A percentile compares a stretch with the other conserved stretches of the same genome.
Conservation (phyloP, 2,113 vertebrate genomes). For the Rhabdomys dilectus region DNA sequence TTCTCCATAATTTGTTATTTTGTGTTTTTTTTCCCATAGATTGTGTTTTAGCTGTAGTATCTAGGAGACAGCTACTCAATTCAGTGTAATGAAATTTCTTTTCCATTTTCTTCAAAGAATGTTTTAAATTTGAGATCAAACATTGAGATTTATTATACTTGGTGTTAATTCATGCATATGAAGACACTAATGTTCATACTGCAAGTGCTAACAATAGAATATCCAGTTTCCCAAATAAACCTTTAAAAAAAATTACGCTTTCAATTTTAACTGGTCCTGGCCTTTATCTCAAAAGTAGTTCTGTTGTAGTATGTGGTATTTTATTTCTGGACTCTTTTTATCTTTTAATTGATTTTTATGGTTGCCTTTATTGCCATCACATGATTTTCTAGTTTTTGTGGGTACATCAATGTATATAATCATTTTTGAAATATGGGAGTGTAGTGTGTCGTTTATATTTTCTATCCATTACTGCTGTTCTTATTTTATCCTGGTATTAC, state of each 20-base stretch:
- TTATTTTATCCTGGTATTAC: background rate
- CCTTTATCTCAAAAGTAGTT: background rate
- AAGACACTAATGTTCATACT: background rate
- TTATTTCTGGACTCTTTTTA: background rate
- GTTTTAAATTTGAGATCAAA: background rate
- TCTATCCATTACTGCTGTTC: background rate
- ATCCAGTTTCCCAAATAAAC: background rate
- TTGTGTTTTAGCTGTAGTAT: background rate
- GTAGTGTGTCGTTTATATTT: background rate
- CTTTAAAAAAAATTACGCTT: no score
- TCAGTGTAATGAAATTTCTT: background rate
- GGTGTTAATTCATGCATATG: background rate
- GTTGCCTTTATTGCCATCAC: background rate
- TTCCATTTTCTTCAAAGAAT: background rate
- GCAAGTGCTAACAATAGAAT: background rate
- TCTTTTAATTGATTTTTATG: background rate
- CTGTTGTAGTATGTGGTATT: no score
- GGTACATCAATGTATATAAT: background rate
- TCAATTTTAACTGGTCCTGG: background rate
- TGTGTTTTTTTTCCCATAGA: no score
- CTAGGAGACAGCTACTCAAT: background rate
- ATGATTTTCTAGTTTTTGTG: background rate
- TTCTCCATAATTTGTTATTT: no score
- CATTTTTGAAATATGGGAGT: background rate
- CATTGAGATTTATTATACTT: background rate